These are phyloP conservation scores for Ips typographus DNA, from an alignment of 1,140 invertebrate species.

Conservation along the genomic window DNA sequence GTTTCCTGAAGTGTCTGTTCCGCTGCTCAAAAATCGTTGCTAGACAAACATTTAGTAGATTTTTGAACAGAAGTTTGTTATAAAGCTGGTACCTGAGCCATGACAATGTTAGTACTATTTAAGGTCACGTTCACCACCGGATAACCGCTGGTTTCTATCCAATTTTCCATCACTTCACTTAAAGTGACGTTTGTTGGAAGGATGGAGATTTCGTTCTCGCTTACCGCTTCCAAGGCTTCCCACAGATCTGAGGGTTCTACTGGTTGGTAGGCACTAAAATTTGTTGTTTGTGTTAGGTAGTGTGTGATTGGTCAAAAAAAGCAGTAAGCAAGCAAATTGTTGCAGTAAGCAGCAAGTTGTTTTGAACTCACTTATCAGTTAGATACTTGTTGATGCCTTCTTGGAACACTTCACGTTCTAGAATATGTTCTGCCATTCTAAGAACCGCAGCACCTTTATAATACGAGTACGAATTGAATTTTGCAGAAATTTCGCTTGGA, in stretches of 20 bases:
- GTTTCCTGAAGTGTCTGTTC: background rate
- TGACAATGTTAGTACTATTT: background rate
- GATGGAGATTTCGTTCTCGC: background rate
- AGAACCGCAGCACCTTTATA: constrained; percentile 69
- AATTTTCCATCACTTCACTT: constrained; percentile 62
- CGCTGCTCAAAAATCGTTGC: constrained; percentile 28
- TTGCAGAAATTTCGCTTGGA: constrained; percentile 50
- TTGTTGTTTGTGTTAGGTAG: background rate
- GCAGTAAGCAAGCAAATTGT: background rate
- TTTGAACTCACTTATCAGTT: constrained; percentile 52
- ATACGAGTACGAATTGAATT: constrained; percentile 63
- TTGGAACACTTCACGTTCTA: constrained; percentile 64
- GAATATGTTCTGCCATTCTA: constrained; percentile 73
- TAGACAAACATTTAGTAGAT: background rate
- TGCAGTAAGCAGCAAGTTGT: background rate
- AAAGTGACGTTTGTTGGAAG: background rate
- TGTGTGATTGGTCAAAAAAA: background rate
- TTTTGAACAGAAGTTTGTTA: background rate
- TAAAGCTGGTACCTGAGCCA: constrained; percentile 22
- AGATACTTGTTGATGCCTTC: constrained; percentile 62
- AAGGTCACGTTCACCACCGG: constrained; percentile 56
- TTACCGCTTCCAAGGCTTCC: constrained; percentile 23
- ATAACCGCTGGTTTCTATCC: constrained; percentile 74
- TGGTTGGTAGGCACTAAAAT: constrained; percentile 14
- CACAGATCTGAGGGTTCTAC: constrained; percentile 33